Conservation (phyloP, 2,888 invertebrate species). For the Pristionchus exspectatus region DNA sequence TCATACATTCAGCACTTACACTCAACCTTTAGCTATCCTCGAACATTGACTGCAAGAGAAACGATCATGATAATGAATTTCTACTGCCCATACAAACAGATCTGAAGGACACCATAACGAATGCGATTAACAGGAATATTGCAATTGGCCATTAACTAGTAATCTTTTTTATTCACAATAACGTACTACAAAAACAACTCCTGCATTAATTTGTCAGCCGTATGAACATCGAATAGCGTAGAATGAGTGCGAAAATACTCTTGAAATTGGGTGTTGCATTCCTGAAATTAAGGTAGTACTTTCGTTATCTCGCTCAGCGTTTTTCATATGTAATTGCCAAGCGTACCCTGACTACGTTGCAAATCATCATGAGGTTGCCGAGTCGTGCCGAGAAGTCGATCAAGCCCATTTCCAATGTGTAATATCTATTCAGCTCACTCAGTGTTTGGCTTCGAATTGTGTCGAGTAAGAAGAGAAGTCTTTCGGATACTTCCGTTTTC, state of each 20-base stretch:
- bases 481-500: not conserved
- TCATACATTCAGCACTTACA: too few relatives aligned
- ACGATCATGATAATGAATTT: too few relatives aligned
- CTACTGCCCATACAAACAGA: too few relatives aligned
- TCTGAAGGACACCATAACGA: too few relatives aligned
- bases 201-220: not conserved
- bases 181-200: not conserved
- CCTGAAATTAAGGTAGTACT: not conserved
- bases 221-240: not conserved
- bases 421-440: not conserved
- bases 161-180: too few relatives aligned
- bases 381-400: not conserved
- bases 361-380: not conserved
- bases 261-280: not conserved
- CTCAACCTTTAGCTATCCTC: too few relatives aligned
- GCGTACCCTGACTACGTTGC: not conserved
- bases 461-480: not conserved
- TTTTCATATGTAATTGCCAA: too few relatives aligned
- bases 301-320: too few relatives aligned
- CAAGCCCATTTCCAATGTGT: not conserved
- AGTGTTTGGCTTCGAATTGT: not conserved
- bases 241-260: not conserved
- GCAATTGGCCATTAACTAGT: too few relatives aligned
- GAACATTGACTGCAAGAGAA: too few relatives aligned
- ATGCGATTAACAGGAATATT: too few relatives aligned